Conservation (phyloP, 2,888 invertebrate species). For the Oscheius onirici region DNA sequence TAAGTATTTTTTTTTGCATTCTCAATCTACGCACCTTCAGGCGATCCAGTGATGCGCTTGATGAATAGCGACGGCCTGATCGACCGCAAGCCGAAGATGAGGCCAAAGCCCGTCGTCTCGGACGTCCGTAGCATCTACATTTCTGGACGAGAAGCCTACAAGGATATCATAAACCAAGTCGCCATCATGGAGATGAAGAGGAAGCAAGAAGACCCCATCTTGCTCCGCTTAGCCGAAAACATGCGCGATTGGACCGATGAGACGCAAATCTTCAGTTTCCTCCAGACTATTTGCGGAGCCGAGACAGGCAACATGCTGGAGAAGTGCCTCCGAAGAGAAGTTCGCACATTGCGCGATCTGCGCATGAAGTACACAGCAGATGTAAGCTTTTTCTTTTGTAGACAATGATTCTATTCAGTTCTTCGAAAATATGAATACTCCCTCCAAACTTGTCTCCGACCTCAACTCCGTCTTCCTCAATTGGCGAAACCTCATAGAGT, state of each 20-base stretch:
- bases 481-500: constrained; percentile 15
- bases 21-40: background rate
- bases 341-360: constrained; percentile 9
- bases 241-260: constrained; percentile 9
- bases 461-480: constrained; percentile 7
- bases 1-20: background rate
- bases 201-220: background rate
- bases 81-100: background rate
- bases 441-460: background rate
- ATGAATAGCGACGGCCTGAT: background rate
- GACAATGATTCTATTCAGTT: background rate
- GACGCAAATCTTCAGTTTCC: background rate
- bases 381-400: background rate
- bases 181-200: constrained; percentile 10
- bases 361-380: background rate
- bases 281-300: constrained; percentile 4
- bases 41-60: background rate
- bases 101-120: background rate
- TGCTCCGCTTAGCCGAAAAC: background rate
- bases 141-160: constrained; percentile 1
- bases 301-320: background rate
- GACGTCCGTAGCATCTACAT: constrained; percentile 11
- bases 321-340: background rate
- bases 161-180: constrained; percentile 2
- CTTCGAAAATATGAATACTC: constrained; percentile 1